Evolutionary conservation across 2,797 vertebrate genomes (phyloP).

Genomic region (Rachycentron canadum): DNA sequence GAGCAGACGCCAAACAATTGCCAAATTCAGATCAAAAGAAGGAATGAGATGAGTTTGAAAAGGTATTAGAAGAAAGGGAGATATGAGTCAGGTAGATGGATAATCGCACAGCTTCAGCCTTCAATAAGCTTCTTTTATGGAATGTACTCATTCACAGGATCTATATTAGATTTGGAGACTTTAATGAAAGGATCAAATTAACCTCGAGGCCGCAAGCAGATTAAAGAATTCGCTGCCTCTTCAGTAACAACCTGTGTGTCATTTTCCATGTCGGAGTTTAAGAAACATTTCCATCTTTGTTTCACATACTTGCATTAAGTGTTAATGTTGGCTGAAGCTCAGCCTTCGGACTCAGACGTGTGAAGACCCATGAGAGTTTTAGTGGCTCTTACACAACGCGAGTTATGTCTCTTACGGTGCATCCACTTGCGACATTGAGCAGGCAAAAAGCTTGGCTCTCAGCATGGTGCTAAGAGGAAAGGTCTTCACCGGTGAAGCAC

Average conservation of each 20-base stretch:
- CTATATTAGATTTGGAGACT: constrained; percentile 39
- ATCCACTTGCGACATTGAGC: neutral
- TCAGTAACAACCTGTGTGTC: constrained; percentile 18
- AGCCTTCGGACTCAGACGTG: neutral
- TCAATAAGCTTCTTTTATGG: constrained; percentile 59
- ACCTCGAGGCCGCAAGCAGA: constrained; percentile 34
- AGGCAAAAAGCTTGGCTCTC: neutral
- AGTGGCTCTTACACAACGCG: constrained; percentile 2
- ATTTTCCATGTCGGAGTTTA: neutral
- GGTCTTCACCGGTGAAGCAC: constrained; percentile 1
- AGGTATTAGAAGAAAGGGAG: constrained; percentile 18
- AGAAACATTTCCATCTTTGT: neutral
- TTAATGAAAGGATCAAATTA: constrained; percentile 63
- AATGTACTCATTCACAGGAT: constrained; percentile 45
- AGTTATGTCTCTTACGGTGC: neutral
- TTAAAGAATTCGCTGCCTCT: constrained; percentile 21
- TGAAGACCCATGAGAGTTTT: neutral
- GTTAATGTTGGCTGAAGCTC: neutral
- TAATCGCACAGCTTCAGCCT: constrained; percentile 48
- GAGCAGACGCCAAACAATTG: constrained; percentile 4
- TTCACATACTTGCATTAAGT: neutral
- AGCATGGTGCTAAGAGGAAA: neutral
- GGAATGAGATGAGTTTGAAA: constrained; percentile 39
- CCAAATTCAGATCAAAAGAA: constrained; percentile 25
- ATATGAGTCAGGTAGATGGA: constrained; percentile 44